These are phyloP conservation scores for Vulpes lagopus DNA, from an alignment of 2,113 vertebrate species.

Conservation along the genomic window DNA sequence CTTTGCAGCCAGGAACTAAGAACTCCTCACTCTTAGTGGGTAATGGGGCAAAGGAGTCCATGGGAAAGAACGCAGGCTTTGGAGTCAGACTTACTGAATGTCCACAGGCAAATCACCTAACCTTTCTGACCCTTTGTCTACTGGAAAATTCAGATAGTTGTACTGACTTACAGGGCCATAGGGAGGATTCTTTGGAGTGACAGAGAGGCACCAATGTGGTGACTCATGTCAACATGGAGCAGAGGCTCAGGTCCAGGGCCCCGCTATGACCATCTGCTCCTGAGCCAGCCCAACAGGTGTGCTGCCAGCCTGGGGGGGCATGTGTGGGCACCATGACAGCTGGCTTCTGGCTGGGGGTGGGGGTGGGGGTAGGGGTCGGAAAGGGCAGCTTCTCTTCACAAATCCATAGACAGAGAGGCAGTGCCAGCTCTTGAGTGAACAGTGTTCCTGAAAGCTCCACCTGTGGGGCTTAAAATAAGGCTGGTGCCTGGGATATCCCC, in stretches of 20 bases:
- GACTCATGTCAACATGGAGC: not conserved
- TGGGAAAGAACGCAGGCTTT: not conserved
- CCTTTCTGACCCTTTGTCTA: not conserved
- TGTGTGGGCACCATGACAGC: not conserved
- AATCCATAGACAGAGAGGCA: not conserved
- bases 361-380: fast-evolving
- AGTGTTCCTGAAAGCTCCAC: not conserved
- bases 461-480: not conserved
- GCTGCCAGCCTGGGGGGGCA: not conserved
- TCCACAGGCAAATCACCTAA: not conserved
- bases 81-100: not conserved
- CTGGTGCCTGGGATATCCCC: not conserved
- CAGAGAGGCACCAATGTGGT: not conserved
- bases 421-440: not conserved
- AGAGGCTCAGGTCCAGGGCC: not conserved
- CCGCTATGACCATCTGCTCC: not conserved
- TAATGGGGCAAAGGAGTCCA: not conserved
- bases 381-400: not conserved
- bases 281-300: not conserved
- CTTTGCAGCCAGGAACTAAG: not conserved
- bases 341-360: not conserved
- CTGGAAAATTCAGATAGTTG: not conserved
- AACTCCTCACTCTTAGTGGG: not conserved
- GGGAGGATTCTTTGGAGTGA: not conserved
- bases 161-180: not conserved